phyloP scores from a whole-genome alignment of 2,888 invertebrate genomes.

The Cryptosula pallasiana region DNA sequence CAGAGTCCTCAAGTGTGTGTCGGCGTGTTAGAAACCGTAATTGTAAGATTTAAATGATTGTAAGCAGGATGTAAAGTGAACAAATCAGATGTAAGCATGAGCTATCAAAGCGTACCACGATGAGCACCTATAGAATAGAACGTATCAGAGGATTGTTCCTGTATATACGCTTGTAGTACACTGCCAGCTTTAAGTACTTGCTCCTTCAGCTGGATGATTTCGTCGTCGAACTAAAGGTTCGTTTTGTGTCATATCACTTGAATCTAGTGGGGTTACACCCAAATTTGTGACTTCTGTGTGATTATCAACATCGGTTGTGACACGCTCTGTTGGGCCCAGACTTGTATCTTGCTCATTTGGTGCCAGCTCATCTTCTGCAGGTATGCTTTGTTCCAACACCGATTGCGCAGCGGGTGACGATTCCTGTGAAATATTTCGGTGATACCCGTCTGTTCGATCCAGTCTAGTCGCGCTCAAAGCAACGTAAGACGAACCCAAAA shows the following conservation, averaged over 20 bases:
- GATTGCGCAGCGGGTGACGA: not conserved
- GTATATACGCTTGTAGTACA: not conserved
- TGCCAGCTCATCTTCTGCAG: not conserved
- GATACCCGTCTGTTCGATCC: not conserved
- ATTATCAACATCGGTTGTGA: not conserved
- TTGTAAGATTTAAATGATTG: too few relatives aligned
- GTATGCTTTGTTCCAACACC: slow-evolving; percentile 6
- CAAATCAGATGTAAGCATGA: not conserved
- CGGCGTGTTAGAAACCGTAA: too few relatives aligned
- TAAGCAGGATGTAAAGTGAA: too few relatives aligned
- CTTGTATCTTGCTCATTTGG: not conserved
- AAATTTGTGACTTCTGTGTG: not conserved
- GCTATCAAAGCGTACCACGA: not conserved
- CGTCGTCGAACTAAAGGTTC: not conserved
- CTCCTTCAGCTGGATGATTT: not conserved
- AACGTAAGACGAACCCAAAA: not conserved
- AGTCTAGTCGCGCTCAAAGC: not conserved
- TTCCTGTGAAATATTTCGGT: not conserved
- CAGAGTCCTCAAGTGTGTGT: too few relatives aligned
- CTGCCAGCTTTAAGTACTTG: slow-evolving; percentile 17
- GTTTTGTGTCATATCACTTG: not conserved
- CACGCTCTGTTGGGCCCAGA: slow-evolving; percentile 16
- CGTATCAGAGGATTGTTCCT: too few relatives aligned
- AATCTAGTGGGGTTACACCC: slow-evolving; percentile 23
- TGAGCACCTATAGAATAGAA: too few relatives aligned